Base-by-base conservation (phyloP, 2,113 vertebrate species). In the Oncorhynchus keta region DNA sequence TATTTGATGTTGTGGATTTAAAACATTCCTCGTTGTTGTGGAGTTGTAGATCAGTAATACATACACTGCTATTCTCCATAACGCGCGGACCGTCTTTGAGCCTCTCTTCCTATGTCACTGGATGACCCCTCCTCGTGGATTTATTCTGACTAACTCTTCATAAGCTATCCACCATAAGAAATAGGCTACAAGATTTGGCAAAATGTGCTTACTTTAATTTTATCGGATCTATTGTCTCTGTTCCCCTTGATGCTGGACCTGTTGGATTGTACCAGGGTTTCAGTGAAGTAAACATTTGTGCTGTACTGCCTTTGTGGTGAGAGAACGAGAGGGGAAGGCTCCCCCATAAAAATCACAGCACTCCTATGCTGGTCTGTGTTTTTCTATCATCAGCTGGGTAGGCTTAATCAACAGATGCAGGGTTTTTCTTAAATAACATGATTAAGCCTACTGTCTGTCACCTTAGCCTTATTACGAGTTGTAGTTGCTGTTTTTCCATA, bases 101-200 rank as follows among this genome's bases (percentile, higher is more conserved):
- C 83, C 39, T 45, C 39, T 45, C 39, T 12, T 11, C 39, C 39
- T 45, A 45, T 45, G 39, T 9, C 39, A 45, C 9, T 86, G 84
- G 75, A 84, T 83, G 78, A 83, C 77, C 30, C 66, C 68, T 95
- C 93, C 93, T 95, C 91, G 94, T 86, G 87, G 88, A 93, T 96
- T 93, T 95, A 94, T 92, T 93, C 93, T 94, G 92, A 92, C 94
- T 94, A 48, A 79, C 73, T 79, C 74, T 76, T 93, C 93, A 94
- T 87, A 95, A 96, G 94, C 95, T 95, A 95, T 93, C 94, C 92
- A 92, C 92, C 94, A 94, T 93, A 95, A 96, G 95, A 95, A 96
- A 95, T 96, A 86, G 61, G 70, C 81, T 71, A 64, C 55, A 94
- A 92, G 93, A 93, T 92, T 93, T 89, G 79, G 89, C 91, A 91